phyloP scores from a whole-genome alignment of 2,113 vertebrate genomes.

The Phyllostomus hastatus region DNA sequence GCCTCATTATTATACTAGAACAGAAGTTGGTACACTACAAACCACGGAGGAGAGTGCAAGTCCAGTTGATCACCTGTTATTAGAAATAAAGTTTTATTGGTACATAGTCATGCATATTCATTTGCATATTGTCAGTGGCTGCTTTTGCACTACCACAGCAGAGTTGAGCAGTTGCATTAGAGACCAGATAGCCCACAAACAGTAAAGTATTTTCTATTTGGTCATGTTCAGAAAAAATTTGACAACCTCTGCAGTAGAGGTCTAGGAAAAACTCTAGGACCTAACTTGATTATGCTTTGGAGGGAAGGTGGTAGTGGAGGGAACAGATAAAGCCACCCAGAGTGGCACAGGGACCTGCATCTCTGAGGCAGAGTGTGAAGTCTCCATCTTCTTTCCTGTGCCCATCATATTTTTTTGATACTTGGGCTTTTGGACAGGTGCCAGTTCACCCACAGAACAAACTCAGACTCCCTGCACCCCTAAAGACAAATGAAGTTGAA shows the following conservation, averaged over 20 bases:
- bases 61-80: not conserved
- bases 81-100: not conserved
- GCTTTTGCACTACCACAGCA: not conserved
- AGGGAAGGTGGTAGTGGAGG: not conserved
- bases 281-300: not conserved
- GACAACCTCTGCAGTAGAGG: not conserved
- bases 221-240: not conserved
- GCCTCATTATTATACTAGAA: not conserved
- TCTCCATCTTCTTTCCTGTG: not conserved
- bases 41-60: not conserved
- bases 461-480: not conserved
- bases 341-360: not conserved
- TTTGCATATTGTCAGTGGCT: not conserved
- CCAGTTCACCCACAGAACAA: not conserved
- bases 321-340: not conserved
- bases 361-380: not conserved
- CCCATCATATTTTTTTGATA: not conserved
- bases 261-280: not conserved
- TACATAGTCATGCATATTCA: not conserved
- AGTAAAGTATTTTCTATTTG: not conserved
- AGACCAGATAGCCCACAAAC: not conserved
- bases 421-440: not conserved
- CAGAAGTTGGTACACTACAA: not conserved
- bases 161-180: not conserved
- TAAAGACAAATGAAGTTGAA: not conserved